Percentiles rank a stretch among this genome's conserved stretches.
phyloP scores from a whole-genome alignment of 2,888 invertebrate species.

The Dasypogon diadema region DNA sequence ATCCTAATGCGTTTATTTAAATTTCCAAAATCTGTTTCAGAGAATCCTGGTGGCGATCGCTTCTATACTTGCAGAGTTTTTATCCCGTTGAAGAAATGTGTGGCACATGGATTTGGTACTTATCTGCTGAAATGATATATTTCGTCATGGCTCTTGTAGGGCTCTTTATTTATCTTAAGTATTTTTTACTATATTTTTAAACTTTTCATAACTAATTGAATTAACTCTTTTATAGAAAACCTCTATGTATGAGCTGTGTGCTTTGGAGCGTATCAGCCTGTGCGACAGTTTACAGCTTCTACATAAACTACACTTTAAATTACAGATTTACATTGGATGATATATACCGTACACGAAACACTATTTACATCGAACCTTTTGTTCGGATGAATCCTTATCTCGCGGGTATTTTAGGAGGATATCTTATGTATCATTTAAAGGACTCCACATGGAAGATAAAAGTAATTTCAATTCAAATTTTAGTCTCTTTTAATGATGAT shows the following conservation, averaged over 20 bases:
- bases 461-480: no score
- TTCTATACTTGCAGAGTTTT: slow-evolving; percentile 12
- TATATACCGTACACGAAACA: not conserved
- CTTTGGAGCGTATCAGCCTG: not conserved
- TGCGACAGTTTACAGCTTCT: not conserved
- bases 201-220: not conserved
- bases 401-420: not conserved
- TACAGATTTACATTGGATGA: not conserved
- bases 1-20: no score
- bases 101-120: slow-evolving; percentile 9
- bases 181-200: not conserved
- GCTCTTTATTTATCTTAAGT: slow-evolving; percentile 1
- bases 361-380: not conserved
- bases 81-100: slow-evolving; percentile 10
- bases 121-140: slow-evolving; percentile 22
- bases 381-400: slow-evolving; percentile 11
- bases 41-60: slow-evolving; percentile 5
- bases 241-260: not conserved
- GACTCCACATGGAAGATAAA: not conserved
- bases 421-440: not conserved
- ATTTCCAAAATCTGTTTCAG: not conserved
- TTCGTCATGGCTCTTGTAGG: not conserved
- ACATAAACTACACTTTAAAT: not conserved
- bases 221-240: not conserved
- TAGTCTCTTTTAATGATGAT: no score